These are phyloP conservation scores for Himantopus leucocephalus DNA, from an alignment of 2,113 vertebrate genomes.

Conservation along the genomic window DNA sequence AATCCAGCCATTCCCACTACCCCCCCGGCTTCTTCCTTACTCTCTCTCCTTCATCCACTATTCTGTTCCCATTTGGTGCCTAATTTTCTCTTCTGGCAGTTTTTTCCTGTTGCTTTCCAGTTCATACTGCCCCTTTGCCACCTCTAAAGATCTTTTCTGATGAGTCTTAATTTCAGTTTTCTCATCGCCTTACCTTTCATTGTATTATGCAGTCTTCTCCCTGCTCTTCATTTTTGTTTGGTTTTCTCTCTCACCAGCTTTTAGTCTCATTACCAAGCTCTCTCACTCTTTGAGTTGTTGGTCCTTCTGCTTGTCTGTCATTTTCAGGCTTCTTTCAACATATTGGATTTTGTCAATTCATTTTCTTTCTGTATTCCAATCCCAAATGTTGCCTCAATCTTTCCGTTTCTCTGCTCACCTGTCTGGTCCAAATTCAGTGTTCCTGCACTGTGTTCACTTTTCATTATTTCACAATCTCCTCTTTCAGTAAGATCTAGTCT, in stretches of 20 bases:
- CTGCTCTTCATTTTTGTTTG: neutral
- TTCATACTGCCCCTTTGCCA: neutral
- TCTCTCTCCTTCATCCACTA: neutral
- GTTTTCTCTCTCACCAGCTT: neutral
- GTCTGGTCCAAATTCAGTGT: neutral
- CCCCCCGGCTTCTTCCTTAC: neutral
- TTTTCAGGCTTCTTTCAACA: neutral
- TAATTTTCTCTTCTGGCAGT: neutral
- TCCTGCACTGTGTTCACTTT: fast-evolving
- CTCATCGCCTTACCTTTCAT: neutral
- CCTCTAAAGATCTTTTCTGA: neutral
- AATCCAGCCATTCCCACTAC: neutral
- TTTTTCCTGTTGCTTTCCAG: neutral
- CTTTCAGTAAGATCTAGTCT: neutral
- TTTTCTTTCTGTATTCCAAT: neutral
- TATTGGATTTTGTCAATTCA: neutral
- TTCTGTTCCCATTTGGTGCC: neutral
- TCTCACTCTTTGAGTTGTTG: neutral
- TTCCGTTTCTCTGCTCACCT: neutral
- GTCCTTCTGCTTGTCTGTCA: neutral
- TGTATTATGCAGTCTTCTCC: neutral
- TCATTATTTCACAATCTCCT: neutral
- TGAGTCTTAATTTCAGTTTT: neutral
- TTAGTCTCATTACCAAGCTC: neutral
- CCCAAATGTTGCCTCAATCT: neutral